phyloP scores from a whole-genome alignment of 2,888 invertebrate genomes.

The Drosophila longiperda region DNA sequence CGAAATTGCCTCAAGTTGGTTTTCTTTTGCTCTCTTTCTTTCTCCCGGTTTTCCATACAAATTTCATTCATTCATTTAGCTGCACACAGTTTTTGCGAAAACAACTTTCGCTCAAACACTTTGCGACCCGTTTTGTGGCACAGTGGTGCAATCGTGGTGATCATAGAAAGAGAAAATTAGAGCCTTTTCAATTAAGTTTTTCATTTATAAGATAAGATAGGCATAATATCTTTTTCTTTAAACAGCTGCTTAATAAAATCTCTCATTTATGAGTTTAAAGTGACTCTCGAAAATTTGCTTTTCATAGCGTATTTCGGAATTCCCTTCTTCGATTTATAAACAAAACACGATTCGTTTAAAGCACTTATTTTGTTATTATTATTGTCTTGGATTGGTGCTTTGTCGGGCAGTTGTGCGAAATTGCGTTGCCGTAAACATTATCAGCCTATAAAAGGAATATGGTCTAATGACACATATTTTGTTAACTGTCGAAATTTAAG shows the following conservation, averaged over 20 bases:
- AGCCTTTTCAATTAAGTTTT: background rate
- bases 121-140: background rate
- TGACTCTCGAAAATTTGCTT: background rate
- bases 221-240: background rate
- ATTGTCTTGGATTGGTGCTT: conserved; percentile 4
- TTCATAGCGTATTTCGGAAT: background rate
- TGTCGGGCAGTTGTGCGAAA: background rate
- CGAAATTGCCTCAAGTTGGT: background rate
- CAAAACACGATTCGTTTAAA: conserved; percentile 42
- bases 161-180: background rate
- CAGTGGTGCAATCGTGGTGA: conserved; percentile 6
- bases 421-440: conserved; percentile 21
- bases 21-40: background rate
- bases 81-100: conserved; percentile 13
- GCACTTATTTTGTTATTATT: conserved; percentile 15
- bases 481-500: background rate
- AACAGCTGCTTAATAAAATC: background rate
- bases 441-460: background rate
- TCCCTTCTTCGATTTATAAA: conserved; percentile 36
- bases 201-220: background rate
- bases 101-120: conserved; percentile 28
- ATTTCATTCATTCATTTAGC: conserved; percentile 48
- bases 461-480: background rate
- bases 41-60: conserved; percentile 10
- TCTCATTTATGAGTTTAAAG: background rate